phyloP scores from a whole-genome alignment of 2,113 vertebrate species.

The Zonotrichia leucophrys region DNA sequence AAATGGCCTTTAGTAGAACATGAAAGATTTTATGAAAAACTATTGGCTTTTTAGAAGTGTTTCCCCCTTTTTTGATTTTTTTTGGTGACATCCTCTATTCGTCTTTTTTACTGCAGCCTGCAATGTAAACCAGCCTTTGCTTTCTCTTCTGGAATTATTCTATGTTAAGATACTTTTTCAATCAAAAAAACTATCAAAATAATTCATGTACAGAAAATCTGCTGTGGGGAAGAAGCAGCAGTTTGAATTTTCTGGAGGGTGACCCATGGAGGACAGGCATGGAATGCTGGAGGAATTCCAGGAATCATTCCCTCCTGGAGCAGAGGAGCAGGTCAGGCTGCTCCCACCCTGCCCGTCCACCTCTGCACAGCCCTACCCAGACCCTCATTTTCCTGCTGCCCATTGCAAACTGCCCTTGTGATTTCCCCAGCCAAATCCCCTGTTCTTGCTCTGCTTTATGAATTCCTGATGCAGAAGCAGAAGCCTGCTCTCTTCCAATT shows the following conservation, averaged over 20 bases:
- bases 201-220: background rate
- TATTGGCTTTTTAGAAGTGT: conserved; percentile 39
- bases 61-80: conserved; percentile 1
- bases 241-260: background rate
- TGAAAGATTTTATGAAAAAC: conserved; percentile 42
- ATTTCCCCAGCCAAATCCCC: background rate
- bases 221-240: background rate
- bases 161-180: conserved; percentile 7
- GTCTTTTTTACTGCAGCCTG: conserved; percentile 25
- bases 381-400: background rate
- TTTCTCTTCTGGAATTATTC: background rate
- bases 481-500: background rate
- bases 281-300: background rate
- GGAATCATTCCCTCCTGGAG: background rate
- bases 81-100: background rate
- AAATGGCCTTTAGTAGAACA: conserved; percentile 16
- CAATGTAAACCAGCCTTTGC: background rate
- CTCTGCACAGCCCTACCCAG: background rate
- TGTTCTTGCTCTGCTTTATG: background rate
- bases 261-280: background rate
- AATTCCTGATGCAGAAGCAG: background rate
- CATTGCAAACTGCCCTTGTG: background rate
- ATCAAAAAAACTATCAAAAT: background rate
- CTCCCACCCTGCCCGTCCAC: background rate
- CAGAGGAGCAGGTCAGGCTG: background rate